Evolutionary conservation across 2,888 invertebrate genomes (phyloP), one percentile per base, ranked within the genome.

Genomic region (Campoletis raptor): DNA sequence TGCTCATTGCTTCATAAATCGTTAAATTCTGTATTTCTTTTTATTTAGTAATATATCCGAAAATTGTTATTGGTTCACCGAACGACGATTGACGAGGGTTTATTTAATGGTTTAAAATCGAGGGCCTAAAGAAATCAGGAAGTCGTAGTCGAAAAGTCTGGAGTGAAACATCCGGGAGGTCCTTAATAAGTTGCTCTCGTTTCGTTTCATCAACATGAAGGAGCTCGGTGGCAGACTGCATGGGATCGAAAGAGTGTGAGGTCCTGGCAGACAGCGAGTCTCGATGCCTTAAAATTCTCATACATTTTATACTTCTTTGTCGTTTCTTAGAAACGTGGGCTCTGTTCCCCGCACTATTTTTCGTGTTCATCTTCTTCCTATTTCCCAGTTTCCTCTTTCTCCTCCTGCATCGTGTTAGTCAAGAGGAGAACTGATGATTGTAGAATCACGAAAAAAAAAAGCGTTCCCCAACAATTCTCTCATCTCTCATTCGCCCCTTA

Each of bases 251-350:
- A 79, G 66, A 73, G 82, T 85, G 67, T 78, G 84, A 78, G 83
- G 72, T 82, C 82, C 85, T 83, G 64, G 81, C 83, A 89, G 89
- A 89, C 89, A 80, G 88, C 87, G 73, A 79, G 89, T 87, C 89
- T 84, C 81, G 70, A 21, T 79, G 48, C 70, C 76, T 57, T 66
- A 40, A 24, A 54, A 52, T 54, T 45, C 69, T 24, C 36, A 54
- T 48, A n/a, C 64, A 73, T 67, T 61, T 72, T 67, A 74, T 70
- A 21, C 40, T 74, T 67, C 48, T 64, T 52, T 30, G n/a, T 54
- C 57, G 70, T 70, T 84, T 87, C 82, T 81, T 57, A 45, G 83
- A 86, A 86, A 78, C 64, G 30, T 52, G 70, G 74, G 76, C 42
- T 76, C 76, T 57, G 37, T 85, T 81, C 82, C 64, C 70, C 54